Evolutionary conservation across 2,888 invertebrate genomes (phyloP).

Genomic region (Epinotia demarniana): DNA sequence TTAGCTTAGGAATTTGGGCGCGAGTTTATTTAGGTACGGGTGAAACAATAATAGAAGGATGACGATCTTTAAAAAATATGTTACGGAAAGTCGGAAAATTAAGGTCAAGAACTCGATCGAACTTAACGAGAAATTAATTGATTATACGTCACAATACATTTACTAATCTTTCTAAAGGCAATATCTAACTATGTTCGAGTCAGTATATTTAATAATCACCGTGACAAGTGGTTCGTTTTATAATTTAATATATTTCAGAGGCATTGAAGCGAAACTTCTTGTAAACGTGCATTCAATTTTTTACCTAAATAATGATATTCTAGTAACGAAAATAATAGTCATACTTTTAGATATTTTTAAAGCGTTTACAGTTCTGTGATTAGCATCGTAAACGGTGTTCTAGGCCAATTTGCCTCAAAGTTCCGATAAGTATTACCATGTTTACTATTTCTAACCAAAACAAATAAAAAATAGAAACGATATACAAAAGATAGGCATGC

Average conservation of each 20-base stretch:
- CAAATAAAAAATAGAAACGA: conserved; percentile 1
- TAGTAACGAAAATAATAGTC: too few relatives aligned
- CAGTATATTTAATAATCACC: neutral
- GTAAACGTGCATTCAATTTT: neutral
- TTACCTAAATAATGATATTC: neutral
- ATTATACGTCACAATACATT: conserved; percentile 18
- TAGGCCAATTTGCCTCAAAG: neutral
- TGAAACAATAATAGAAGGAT: neutral
- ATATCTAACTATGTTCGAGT: neutral
- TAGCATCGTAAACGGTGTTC: neutral
- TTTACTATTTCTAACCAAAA: conserved; percentile 1
- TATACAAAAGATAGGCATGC: too few relatives aligned
- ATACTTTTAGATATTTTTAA: neutral
- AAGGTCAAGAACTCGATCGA: conserved; percentile 31
- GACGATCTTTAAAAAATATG: neutral
- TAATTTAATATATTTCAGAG: neutral
- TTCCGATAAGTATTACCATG: neutral
- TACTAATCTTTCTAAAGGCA: conserved; percentile 9
- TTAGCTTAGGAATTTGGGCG: too few relatives aligned
- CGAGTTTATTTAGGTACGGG: neutral
- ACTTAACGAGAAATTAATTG: conserved; percentile 30
- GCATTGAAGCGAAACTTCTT: neutral
- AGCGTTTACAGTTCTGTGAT: neutral
- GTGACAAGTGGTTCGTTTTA: neutral
- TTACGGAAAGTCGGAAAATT: conserved; percentile 21